Conservation (phyloP, 35 echinoderm and acorn worm genomes). For the Apostichopus japonicus region DNA sequence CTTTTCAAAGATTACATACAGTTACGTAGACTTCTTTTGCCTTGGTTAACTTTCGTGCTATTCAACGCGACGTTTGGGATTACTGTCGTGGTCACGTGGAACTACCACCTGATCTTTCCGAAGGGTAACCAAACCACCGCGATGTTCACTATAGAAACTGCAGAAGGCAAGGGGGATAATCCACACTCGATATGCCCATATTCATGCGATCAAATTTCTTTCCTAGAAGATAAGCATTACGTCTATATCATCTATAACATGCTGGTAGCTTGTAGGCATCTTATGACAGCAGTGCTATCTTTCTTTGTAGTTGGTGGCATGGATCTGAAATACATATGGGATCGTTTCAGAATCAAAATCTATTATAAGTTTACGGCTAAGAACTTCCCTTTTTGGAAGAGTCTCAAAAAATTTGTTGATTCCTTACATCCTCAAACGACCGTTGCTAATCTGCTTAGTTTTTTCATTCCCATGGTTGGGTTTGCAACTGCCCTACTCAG, state of each 20-base stretch:
- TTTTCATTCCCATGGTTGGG: constrained; percentile 11
- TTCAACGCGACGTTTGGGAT: neutral
- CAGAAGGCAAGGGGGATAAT: neutral
- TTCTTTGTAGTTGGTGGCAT: neutral
- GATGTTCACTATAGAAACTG: neutral
- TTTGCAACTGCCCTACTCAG: constrained; percentile 6
- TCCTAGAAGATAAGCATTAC: neutral
- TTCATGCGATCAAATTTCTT: neutral
- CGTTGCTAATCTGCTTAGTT: neutral
- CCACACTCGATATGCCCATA: neutral
- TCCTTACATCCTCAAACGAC: constrained; percentile 1
- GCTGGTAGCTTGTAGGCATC: neutral
- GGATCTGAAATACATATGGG: constrained; percentile 29
- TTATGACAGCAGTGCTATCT: neutral
- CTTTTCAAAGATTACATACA: constrained; percentile 31
- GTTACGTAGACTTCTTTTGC: neutral
- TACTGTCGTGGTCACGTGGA: neutral
- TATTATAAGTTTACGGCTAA: neutral
- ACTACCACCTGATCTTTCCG: constrained; percentile 2
- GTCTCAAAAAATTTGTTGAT: neutral
- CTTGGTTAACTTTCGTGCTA: neutral
- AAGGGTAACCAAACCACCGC: neutral
- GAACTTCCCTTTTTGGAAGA: neutral
- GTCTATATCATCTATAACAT: constrained; percentile 3
- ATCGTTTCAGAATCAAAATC: constrained; percentile 7